phyloP scores from a whole-genome alignment of 2,888 invertebrate genomes.

The Spilarctia lutea region DNA sequence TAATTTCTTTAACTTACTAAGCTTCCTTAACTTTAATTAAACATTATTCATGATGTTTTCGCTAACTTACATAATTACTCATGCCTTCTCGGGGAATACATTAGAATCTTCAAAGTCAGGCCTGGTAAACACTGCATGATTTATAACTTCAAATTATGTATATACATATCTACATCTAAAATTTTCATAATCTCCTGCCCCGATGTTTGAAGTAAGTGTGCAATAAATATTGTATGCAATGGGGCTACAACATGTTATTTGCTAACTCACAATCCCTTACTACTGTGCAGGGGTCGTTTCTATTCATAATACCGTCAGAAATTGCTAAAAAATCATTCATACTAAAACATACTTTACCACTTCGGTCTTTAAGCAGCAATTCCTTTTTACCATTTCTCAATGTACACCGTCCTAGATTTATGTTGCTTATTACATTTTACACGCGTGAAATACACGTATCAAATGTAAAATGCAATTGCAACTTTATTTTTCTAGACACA shows the following conservation, averaged over 20 bases:
- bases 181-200: constrained; percentile 74
- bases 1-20: constrained; percentile 55
- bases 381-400: constrained; percentile 37
- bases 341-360: constrained; percentile 59
- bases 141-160: constrained; percentile 58
- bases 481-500: constrained; percentile 69
- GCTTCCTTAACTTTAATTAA: constrained; percentile 57
- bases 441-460: constrained; percentile 77
- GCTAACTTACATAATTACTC: constrained; percentile 53
- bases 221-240: constrained; percentile 81
- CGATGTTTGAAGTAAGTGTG: constrained; percentile 65
- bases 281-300: constrained; percentile 70
- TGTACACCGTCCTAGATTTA: constrained; percentile 73
- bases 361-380: constrained; percentile 39
- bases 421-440: constrained; percentile 83
- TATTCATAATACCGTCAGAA: constrained; percentile 78
- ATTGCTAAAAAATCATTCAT: constrained; percentile 58
- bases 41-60: constrained; percentile 61
- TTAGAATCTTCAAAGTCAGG: constrained; percentile 52
- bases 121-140: constrained; percentile 53
- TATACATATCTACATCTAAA: constrained; percentile 48
- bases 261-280: constrained; percentile 73
- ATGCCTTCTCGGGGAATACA: constrained; percentile 51
- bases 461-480: constrained; percentile 71
- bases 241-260: constrained; percentile 79